Percentiles rank a stretch among this genome's conserved stretches.
Conservation (phyloP, 1,140 invertebrate genomes). For the Leucophenga varia region DNA sequence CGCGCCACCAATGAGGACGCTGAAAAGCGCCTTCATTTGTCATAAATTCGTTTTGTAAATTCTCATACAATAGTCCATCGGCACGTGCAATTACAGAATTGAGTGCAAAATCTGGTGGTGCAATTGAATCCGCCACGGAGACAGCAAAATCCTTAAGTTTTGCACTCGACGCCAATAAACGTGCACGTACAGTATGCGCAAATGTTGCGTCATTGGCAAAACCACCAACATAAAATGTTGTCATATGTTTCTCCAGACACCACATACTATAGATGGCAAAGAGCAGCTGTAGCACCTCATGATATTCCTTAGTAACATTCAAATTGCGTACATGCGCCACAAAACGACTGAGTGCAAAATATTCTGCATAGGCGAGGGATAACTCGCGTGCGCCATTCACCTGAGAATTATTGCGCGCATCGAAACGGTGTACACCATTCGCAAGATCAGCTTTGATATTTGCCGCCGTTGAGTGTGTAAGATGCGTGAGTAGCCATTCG, state of each 20-base stretch:
- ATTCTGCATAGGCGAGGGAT: constrained; percentile 74
- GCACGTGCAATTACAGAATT: constrained; percentile 82
- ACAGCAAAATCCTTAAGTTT: constrained; percentile 76
- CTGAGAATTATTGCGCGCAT: constrained; percentile 78
- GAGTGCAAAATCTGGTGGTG: constrained; percentile 84
- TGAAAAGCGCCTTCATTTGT: constrained; percentile 70
- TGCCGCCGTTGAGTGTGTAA: constrained; percentile 69
- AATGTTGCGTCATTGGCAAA: constrained; percentile 61
- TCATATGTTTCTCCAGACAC: constrained; percentile 73
- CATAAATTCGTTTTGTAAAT: constrained; percentile 75
- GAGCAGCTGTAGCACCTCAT: constrained; percentile 65
- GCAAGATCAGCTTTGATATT: constrained; percentile 63
- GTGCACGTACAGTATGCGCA: constrained; percentile 61
- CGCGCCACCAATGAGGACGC: constrained; percentile 77
- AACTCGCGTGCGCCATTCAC: constrained; percentile 76
- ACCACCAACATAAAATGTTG: constrained; percentile 75
- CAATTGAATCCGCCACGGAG: constrained; percentile 78
- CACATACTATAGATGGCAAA: constrained; percentile 72
- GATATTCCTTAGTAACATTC: constrained; percentile 58
- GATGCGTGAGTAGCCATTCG: constrained; percentile 81
- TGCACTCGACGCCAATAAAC: constrained; percentile 69
- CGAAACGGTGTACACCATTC: constrained; percentile 68
- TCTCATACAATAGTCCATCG: constrained; percentile 85
- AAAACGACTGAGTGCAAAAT: constrained; percentile 65
- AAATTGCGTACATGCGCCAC: constrained; percentile 58